Base-by-base conservation (phyloP, 2,113 vertebrate genomes). In the Myanophis thanlyinensis region DNA sequence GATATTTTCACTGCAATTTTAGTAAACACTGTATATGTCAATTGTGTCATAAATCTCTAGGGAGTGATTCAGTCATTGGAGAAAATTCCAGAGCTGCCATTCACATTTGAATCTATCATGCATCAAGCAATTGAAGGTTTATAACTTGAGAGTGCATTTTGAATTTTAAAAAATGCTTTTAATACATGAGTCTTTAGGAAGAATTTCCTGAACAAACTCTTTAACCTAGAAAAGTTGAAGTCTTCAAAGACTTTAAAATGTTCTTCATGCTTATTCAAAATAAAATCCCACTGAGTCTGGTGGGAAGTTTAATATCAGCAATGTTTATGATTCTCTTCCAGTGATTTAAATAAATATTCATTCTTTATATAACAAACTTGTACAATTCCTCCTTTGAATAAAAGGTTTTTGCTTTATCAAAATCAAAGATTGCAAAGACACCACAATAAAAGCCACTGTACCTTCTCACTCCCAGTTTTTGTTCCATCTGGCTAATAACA, bases 161-260 rank as follows among this genome's bases (percentile, higher is more conserved):
- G n/a, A 85, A 92, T 88, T 6, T 48, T 91, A 85, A 95, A 93
- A 48, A 4, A 0, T 54, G 0, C 0, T 88, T 46, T 93, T 92
- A 49, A 2, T 53, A 0, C 67, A 11, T 46, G 48, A 5, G 92
- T 93, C 89, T 87, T 92, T 89, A 93, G 91, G 92, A 95, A 95
- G 47, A 20, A 40, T 56, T 5, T 73, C n/a, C 73, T 93, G 94
- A 96, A 95, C 92, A 92, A 95, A 91, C 84, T 89, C 73, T 87
- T 40, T 93, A 91, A 94, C 93, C 88, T 92, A 25, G 48, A 90
- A 80, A 94, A 47, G 90, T 86, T 89, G 94, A 96, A 95, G 90
- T 91, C 94, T 93, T 94, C 23, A 30, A 90, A 94, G 44, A 94
- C 73, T 67, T 30, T 62, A 47, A 46, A 89, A 12, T 73, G 93